Conservation (phyloP, 2,888 invertebrate species). For the Thera obeliscata region DNA sequence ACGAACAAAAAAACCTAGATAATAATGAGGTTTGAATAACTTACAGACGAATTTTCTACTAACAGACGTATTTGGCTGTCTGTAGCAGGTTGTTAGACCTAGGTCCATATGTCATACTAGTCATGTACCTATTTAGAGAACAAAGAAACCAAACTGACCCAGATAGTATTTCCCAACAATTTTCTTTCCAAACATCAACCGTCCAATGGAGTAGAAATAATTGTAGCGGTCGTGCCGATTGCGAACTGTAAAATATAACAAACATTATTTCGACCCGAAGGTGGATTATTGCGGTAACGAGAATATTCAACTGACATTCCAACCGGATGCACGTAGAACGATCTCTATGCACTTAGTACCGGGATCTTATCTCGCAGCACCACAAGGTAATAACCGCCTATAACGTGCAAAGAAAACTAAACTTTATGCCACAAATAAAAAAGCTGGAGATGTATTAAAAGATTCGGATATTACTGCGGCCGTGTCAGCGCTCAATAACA, state of each 20-base stretch:
- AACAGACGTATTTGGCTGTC: no score
- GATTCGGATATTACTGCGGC: constrained; percentile 41
- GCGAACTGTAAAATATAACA: constrained; percentile 72
- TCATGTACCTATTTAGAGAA: neutral
- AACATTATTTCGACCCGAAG: constrained; percentile 65
- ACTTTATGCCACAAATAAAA: constrained; percentile 37
- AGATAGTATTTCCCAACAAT: constrained; percentile 18
- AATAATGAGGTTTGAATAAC: no score
- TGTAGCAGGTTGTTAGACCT: no score
- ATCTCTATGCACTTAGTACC: constrained; percentile 79
- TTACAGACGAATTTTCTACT: no score
- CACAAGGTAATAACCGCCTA: constrained; percentile 47
- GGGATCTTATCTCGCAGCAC: constrained; percentile 44
- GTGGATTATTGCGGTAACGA: constrained; percentile 81
- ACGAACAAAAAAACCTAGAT: no score
- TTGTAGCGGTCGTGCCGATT: constrained; percentile 38
- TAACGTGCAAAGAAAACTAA: constrained; percentile 32
- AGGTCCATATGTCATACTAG: no score
- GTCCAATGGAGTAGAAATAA: constrained; percentile 34
- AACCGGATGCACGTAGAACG: constrained; percentile 77
- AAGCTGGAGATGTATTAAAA: constrained; percentile 42
- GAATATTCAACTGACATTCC: constrained; percentile 77
- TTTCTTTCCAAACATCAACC: constrained; percentile 23
- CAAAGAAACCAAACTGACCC: constrained; percentile 5
- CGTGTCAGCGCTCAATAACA: constrained; percentile 43